phyloP scores from a whole-genome alignment of 2,888 invertebrate species.

The Temnothorax unifasciatus region DNA sequence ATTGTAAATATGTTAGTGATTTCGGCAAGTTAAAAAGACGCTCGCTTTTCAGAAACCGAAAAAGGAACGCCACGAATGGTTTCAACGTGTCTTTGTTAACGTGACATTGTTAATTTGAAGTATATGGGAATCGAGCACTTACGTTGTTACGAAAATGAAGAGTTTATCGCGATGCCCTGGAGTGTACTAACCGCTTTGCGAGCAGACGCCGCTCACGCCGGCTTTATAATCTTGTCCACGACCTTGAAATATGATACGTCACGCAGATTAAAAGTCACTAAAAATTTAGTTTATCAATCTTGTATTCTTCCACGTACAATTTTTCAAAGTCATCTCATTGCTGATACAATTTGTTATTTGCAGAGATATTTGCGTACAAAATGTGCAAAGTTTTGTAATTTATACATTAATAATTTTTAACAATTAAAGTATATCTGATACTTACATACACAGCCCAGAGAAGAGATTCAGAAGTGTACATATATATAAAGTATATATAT shows the following conservation, averaged over 20 bases:
- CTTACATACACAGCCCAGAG: neutral
- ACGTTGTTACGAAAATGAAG: neutral
- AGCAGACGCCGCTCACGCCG: neutral
- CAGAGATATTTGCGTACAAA: neutral
- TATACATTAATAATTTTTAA: neutral
- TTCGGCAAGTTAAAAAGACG: neutral
- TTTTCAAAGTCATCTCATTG: neutral
- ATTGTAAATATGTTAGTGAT: neutral
- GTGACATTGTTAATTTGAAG: neutral
- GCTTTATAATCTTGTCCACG: neutral
- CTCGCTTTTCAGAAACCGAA: neutral
- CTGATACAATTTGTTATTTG: neutral
- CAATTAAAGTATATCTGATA: neutral
- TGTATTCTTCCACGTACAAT: neutral
- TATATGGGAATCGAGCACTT: neutral
- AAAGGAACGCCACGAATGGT: neutral
- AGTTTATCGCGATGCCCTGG: neutral
- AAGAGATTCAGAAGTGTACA: neutral
- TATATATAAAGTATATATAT: too few relatives aligned
- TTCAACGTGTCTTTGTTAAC: neutral
- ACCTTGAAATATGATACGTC: slow-evolving; percentile 1
- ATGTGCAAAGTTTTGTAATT: neutral
- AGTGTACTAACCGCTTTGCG: neutral
- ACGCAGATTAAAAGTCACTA: neutral
- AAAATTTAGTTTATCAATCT: slow-evolving; percentile 4